Evolutionary conservation across 2,797 vertebrate genomes (phyloP).

Genomic region (Esox masquinongy): DNA sequence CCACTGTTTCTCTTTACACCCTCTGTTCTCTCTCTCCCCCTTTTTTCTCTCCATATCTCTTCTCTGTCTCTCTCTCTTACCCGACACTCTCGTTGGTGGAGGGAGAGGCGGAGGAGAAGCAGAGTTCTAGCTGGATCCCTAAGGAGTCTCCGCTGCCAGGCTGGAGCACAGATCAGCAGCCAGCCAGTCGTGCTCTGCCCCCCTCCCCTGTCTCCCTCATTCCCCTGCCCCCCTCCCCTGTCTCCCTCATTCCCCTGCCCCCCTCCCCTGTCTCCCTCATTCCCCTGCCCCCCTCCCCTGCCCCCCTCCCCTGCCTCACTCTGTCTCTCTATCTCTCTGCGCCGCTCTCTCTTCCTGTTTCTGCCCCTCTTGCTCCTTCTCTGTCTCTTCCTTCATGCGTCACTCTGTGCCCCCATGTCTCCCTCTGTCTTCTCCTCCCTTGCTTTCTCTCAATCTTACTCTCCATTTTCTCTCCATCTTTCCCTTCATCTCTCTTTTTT

Average conservation of each 20-base stretch:
- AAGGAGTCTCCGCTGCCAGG: conserved; percentile 70
- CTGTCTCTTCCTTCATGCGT: conserved; percentile 68
- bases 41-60: conserved; percentile 35
- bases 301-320: conserved; percentile 28
- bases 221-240: background rate
- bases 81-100: conserved; percentile 40
- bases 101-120: conserved; percentile 42
- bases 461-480: conserved; percentile 62
- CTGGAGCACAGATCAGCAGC: conserved; percentile 73
- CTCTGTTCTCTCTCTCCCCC: conserved; percentile 13
- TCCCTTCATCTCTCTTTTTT: conserved; percentile 16
- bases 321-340: conserved; percentile 45
- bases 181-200: conserved; percentile 70
- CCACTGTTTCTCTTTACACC: conserved; percentile 3
- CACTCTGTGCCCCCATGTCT: conserved; percentile 27
- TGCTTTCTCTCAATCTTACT: conserved; percentile 23
- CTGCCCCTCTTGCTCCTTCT: conserved; percentile 26
- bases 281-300: conserved; percentile 30
- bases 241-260: conserved; percentile 18
- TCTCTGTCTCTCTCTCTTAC: conserved; percentile 27
- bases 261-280: conserved; percentile 27
- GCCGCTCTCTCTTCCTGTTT: no score
- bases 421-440: conserved; percentile 14
- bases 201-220: conserved; percentile 46
- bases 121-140: conserved; percentile 55